Conservation (phyloP, 2,797 vertebrate genomes). For the Liasis olivaceus region DNA sequence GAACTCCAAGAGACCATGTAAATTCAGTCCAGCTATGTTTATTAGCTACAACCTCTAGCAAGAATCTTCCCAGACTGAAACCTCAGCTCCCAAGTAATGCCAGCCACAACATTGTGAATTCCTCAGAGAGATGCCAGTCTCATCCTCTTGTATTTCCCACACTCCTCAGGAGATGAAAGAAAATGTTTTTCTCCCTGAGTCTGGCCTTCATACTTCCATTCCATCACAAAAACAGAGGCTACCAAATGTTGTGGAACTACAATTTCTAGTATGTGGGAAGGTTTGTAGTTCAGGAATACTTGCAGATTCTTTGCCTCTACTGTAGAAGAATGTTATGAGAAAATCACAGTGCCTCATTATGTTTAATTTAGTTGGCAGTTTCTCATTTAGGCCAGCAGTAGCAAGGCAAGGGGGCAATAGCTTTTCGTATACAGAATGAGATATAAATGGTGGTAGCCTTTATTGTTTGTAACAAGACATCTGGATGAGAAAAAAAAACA, state of each 20-base stretch:
- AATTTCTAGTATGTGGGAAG: not conserved
- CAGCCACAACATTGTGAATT: too few relatives aligned
- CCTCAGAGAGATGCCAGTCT: too few relatives aligned
- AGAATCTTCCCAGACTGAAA: too few relatives aligned
- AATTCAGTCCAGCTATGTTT: too few relatives aligned
- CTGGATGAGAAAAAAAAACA: not conserved
- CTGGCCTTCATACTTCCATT: too few relatives aligned
- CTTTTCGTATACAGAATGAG: conserved; percentile 22
- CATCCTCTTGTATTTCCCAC: too few relatives aligned
- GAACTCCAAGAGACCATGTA: too few relatives aligned
- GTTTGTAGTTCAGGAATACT: not conserved
- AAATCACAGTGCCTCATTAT: not conserved
- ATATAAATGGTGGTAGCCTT: not conserved
- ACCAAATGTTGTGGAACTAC: not conserved
- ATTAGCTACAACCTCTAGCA: too few relatives aligned
- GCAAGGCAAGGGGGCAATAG: not conserved
- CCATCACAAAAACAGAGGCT: not conserved
- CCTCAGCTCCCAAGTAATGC: too few relatives aligned
- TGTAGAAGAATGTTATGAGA: not conserved
- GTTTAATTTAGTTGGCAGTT: not conserved
- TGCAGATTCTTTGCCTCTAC: not conserved
- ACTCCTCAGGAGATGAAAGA: too few relatives aligned
- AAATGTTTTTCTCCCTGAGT: too few relatives aligned
- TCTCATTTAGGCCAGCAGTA: not conserved
- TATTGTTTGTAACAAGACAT: not conserved